Base-by-base conservation (phyloP, 2,797 vertebrate genomes). In the Tangara arthus region DNA sequence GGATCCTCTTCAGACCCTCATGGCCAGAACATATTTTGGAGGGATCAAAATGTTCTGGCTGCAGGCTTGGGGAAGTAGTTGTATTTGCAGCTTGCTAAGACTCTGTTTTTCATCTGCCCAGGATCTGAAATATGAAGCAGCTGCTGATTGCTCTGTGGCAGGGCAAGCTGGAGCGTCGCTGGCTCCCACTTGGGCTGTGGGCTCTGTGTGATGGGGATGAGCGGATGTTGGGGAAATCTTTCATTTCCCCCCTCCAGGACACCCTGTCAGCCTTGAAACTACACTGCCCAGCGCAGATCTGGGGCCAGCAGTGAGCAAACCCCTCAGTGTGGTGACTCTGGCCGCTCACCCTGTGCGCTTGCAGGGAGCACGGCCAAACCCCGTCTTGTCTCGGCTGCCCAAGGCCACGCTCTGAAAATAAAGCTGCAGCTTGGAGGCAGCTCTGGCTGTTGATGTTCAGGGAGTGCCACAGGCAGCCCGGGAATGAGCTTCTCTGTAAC, bases 401-500 rank as follows among this genome's bases (percentile, higher is more conserved):
- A 57, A 84, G 84, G 55, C 94, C 78, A 5, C 0, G 19, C 41
- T 88, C 77, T 66, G 70, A 76, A 90, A 66, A 44, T 55, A 11
- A 81, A 88, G 41, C 3, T 39, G 66, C 0, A 23, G 52, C 85
- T 90, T 2, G 6, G 88, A 47, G 75, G 77, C 70, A 73, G 52
- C 15, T 44, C 66, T 55, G 76, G 63, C 66, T 16, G 4, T 6
- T 13, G 64, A 17, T 87, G 64, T 44, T 26, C 56, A 77, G 91
- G 89, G 92, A 87, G 68, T 66, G 90, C 56, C 41, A 2, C 86
- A 92, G 83, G 88, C 88, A 90, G 90, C 81, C 68, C 1, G 2
- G 37, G 92, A 91, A 95, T 89, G 93, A 95, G 71, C 75, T 50
- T 80, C 41, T 21, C 1, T 70, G 84, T 87, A 85, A 91, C 92